Base-by-base conservation (phyloP, 1,140 invertebrate species). In the Sipha flava region DNA sequence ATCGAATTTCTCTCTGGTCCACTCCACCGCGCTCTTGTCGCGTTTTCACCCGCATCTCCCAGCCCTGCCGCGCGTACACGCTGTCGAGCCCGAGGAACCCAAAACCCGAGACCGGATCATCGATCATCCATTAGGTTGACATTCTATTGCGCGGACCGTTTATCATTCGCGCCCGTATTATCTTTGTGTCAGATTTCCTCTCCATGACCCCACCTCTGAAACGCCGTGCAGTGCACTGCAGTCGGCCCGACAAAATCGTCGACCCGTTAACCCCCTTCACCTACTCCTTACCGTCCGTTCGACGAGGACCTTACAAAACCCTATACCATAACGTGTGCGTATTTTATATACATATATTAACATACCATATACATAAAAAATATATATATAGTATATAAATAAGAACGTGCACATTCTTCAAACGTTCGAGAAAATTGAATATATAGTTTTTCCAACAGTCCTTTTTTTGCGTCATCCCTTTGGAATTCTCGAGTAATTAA, bases 111-210 rank as follows among this genome's bases (percentile, higher is more conserved):
- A 29, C 73, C 73, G 73, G 73, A 77, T 77, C 73, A 77, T 77
- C 73, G 73, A 77, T 77, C 73, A 77, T 77, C 73, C 73, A 43
- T 77, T 77, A 77, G 73, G 73, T 77, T 77, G 73, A 77, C 73
- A 77, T 77, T 77, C 52, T 77, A 77, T 59, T 59, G 52, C 52
- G 73, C 34, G 52, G 52, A 59, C 49, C 73, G 73, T 77, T 77
- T 59, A 77, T 77, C 73, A 77, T 77, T 77, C 52, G 72, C 49
- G 49, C 72, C 49, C 72, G 73, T 54, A 77, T 77, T 77, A 77
- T 77, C 73, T 77, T 77, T 59, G 73, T 77, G 73, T 77, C 73
- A 77, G 73, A 77, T 77, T 77, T 77, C 52, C 47, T 14, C 62
- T 4, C 37, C 64, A 26, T 40, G 37, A 14, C 18, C 62, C 62